Base-by-base conservation (phyloP, 2,113 vertebrate species). In the Mus spicilegus region DNA sequence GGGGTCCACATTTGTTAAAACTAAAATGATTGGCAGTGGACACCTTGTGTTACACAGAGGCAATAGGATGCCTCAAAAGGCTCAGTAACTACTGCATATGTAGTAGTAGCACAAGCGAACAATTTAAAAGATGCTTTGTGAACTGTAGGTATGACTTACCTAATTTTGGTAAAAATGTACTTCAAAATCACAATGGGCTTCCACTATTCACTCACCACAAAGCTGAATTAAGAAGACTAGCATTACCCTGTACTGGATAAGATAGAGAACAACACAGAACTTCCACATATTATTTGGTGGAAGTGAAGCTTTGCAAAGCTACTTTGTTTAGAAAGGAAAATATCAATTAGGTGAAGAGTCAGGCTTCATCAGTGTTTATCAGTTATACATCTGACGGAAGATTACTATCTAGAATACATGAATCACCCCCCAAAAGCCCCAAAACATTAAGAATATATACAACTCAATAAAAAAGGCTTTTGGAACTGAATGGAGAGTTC, bases 51-150 rank as follows among this genome's bases (percentile, higher is more conserved):
- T 61, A 73, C 49, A 65, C 63, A 42, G 61, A 87, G 86, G n/a
- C 89, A 69, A 70, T 36, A 87, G 81, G 42, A 89, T 84, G 77
- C 84, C 63, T 89, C 36, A 16, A 78, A 96, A 87, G 39, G 30
- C 46, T 78, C 54, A 89, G 65, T 13, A 63, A 81, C 61, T 42
- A 46, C 42, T 82, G 9, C 11, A 58, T 1, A 6, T 54, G 5
- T 20, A 2, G 9, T 28, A 2, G 10, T 51, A 69, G 3, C 7
- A 28, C 13, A 26, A 73, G 72, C 39, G 58, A 93, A 96, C 46
- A 82, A 61, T 75, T 89, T 58, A 77, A 94, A 95, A 80, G 36
- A 19, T 87, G 76, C 39, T 86, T 90, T 20, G 39, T 36, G 69
- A 94, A 72, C 22, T 51, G 78, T 3, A 80, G 20, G 10, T 61